These are phyloP conservation scores for Psilopsiagon aymara DNA, from an alignment of 2,113 vertebrate species.

Conservation along the genomic window DNA sequence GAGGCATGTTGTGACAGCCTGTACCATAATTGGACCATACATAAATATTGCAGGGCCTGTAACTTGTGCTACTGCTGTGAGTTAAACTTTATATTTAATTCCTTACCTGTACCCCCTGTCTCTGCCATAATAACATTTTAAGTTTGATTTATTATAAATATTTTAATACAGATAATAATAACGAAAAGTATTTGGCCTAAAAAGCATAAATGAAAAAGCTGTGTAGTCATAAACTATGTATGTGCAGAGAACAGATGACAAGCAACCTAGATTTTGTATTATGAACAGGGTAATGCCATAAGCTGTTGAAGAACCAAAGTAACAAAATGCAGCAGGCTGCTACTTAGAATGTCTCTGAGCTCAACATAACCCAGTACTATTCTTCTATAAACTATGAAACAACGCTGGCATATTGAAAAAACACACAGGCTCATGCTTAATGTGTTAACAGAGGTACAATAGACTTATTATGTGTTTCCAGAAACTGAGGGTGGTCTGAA, in stretches of 20 bases:
- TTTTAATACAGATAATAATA: slow-evolving; percentile 76
- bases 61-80: slow-evolving; percentile 35
- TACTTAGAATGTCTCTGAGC: slow-evolving; percentile 15
- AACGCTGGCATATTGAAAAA: slow-evolving; percentile 66
- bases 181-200: slow-evolving; percentile 70
- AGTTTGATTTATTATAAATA: slow-evolving; percentile 75
- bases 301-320: slow-evolving; percentile 41
- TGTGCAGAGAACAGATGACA: slow-evolving; percentile 37
- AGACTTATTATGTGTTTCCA: slow-evolving; percentile 70
- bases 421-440: slow-evolving; percentile 69
- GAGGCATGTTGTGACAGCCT: slow-evolving; percentile 33
- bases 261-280: slow-evolving; percentile 44
- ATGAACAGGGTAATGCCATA: slow-evolving; percentile 42
- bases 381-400: slow-evolving; percentile 70
- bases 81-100: slow-evolving; percentile 44
- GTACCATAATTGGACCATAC: background rate
- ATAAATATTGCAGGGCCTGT: slow-evolving; percentile 22
- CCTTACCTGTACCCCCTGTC: slow-evolving; percentile 47
- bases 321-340: slow-evolving; percentile 52
- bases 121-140: slow-evolving; percentile 66
- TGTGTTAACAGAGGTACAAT: slow-evolving; percentile 65
- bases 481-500: slow-evolving; percentile 81
- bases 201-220: slow-evolving; percentile 73
- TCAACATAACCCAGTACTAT: slow-evolving; percentile 54
- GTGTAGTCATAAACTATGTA: slow-evolving; percentile 63